Base-by-base conservation (phyloP, 1,140 invertebrate species). In the Pollicipes pollicipes region DNA sequence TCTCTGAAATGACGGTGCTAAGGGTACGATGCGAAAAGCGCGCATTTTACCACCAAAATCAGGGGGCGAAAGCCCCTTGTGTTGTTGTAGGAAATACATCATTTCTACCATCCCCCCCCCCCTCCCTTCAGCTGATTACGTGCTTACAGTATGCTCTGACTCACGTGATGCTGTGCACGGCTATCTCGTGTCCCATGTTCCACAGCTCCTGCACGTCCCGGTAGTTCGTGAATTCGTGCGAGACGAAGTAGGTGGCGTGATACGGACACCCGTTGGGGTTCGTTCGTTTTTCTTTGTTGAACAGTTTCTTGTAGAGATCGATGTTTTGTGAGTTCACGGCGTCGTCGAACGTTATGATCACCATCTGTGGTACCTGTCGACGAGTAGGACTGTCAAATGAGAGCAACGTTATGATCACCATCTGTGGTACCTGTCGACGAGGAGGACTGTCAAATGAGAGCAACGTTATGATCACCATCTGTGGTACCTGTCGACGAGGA, bases 151-250 rank as follows among this genome's bases (percentile, higher is more conserved):
- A 35, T 16, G 4, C 4, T 16, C 32, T 4, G 45, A 58, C 45
- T 75, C 72, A 81, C 80, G 79, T 83, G 28, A 85, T 82, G 35
- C 81, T 83, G 74, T 83, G 81, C 3, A 82, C 77, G 30, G 78
- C 82, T 28, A 85, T 83, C 73, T 85, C 84, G 71, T 83, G 80
- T 10, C 83, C 83, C 45, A 78, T 76, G 29, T 79, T 78, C 73
- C 81, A 83, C 69, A 84, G 78, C 76, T 81, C 78, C 69, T 83
- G 81, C 0, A 82, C 79, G 70, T 80, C 76, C 27, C 79, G 79
- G 76, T 84, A 85, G 72, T 85, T 82, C 31, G 79, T 82, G 73
- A 79, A 84, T 73, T 83, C 80, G 75, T 85, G 82, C 30, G 83
- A 83, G 28, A 84, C 75, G 73, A 83, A 85, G 73, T 85, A 82